Base-by-base conservation (phyloP, 2,888 invertebrate genomes). In the Apamea anceps region DNA sequence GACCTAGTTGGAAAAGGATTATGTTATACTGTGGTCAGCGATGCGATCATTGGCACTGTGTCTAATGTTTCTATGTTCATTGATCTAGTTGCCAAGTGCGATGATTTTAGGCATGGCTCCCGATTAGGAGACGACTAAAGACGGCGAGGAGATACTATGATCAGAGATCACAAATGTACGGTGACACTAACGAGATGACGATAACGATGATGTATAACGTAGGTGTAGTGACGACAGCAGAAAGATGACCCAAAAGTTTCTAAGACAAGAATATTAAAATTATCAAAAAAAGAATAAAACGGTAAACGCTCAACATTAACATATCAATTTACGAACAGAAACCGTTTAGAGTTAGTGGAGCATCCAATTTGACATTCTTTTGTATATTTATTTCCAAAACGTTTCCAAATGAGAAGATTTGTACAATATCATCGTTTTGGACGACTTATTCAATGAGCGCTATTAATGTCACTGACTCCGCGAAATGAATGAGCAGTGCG, bases 381-480 rank as follows among this genome's bases (percentile, higher is more conserved):
- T 72, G 62, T 66, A 60, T 15, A 42, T 72, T 75, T 84, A 37
- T 65, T 32, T 42, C 5, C 15, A 37, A 62, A 66, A 60, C n/a
- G 60, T 76, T 78, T 75, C 65, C 45, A 80, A 87, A 77, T 77
- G 84, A 87, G 70, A 66, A 63, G 75, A 75, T 75, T 83, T 68
- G 48, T 65, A 68, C 66, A 84, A 80, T 63, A 67, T 66, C 51
- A 66, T 73, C 62, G 54, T 67, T 70, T 80, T 70, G 63, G 18
- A 77, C 77, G 54, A 79, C 73, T 79, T 75, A 80, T 80, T 75
- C 79, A 75, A 63, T 70, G 66, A 72, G 65, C 57, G 77, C 62
- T 79, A 75, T 81, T 80, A 73, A 87, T 82, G 89, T 88, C 88
- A 84, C 84, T 88, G 88, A 88, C 88, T 73, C 75, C 68, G 85